Evolutionary conservation across 37 sponge, comb jelly and placozoan species (phyloP).

Genomic region (Lycopodina hypogea): DNA sequence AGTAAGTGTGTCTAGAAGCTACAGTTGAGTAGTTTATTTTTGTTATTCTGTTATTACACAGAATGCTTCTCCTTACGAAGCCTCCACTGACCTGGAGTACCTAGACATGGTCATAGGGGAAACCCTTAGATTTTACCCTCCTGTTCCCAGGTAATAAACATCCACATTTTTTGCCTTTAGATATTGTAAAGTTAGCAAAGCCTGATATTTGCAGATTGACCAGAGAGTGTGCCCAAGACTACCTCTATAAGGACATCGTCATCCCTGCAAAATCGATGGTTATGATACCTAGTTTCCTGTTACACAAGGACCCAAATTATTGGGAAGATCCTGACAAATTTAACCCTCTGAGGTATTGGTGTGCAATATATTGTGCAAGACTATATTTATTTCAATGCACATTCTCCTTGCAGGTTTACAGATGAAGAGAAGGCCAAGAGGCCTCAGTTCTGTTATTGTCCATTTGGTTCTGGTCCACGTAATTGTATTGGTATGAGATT

Average conservation of each 20-base stretch:
- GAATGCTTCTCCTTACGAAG: constrained; percentile 60
- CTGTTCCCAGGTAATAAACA: constrained; percentile 47
- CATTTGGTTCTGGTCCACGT: constrained; percentile 80
- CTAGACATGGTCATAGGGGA: constrained; percentile 64
- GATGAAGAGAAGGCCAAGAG: constrained; percentile 55
- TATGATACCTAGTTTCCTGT: constrained; percentile 25
- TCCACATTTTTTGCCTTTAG: background rate
- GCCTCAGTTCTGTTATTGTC: constrained; percentile 53
- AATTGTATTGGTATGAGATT: constrained; percentile 80
- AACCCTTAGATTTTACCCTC: constrained; percentile 64
- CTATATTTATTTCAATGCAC: background rate
- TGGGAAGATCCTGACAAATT: constrained; percentile 82
- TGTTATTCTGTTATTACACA: background rate
- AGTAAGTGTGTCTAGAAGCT: background rate
- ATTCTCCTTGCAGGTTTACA: constrained; percentile 39
- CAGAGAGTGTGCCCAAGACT: constrained; percentile 16
- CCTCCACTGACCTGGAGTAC: constrained; percentile 62
- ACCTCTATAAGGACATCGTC: constrained; percentile 6
- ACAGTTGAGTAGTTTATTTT: background rate
- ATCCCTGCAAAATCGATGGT: constrained; percentile 44
- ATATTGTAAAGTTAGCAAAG: background rate
- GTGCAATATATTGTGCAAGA: background rate
- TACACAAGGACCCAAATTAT: constrained; percentile 66
- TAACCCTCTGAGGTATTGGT: constrained; percentile 63
- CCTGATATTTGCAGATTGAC: no score